A percentile compares a stretch with the other conserved stretches of the same genome.
Evolutionary conservation across 2,888 invertebrate genomes (phyloP).

Genomic region (Habroteleia sp.): DNA sequence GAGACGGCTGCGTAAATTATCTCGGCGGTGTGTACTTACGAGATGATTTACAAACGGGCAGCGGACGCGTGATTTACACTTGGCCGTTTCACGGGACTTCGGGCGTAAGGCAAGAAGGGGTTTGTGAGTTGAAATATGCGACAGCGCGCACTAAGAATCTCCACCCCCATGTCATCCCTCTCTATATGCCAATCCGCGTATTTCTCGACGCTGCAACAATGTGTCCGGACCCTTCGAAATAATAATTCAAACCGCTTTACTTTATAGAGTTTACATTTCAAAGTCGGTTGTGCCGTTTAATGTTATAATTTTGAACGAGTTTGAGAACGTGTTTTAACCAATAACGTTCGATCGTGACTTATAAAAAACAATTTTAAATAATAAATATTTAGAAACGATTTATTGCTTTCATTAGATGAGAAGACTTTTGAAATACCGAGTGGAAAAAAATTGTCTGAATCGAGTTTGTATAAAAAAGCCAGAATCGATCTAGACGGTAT

Average conservation of each 20-base stretch:
- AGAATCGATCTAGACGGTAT: too few species aligned
- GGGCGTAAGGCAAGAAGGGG: conserved; percentile 66
- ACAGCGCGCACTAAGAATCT: conserved; percentile 72
- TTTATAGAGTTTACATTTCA: conserved; percentile 34
- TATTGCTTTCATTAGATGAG: too few species aligned
- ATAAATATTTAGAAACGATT: too few species aligned
- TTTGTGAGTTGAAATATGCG: conserved; percentile 77
- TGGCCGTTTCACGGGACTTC: conserved; percentile 66
- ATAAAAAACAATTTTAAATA: too few species aligned
- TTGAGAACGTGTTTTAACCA: too few species aligned
- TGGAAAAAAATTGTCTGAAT: too few species aligned
- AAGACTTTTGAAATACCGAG: too few species aligned
- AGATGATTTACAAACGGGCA: conserved; percentile 79
- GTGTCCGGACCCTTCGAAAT: conserved; percentile 30
- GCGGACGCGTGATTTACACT: conserved; percentile 79
- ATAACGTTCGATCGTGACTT: too few species aligned
- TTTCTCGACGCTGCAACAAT: conserved; percentile 23
- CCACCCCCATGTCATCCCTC: conserved; percentile 69
- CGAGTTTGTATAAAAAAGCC: too few species aligned
- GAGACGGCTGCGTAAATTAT: conserved; percentile 79
- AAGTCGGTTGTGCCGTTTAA: conserved; percentile 14
- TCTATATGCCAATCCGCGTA: conserved; percentile 55
- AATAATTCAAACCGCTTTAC: conserved; percentile 34
- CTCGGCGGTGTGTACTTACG: conserved; percentile 79
- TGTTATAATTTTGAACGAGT: conserved; percentile 14